Conservation (phyloP, 2,113 vertebrate species). For the Equus quagga region DNA sequence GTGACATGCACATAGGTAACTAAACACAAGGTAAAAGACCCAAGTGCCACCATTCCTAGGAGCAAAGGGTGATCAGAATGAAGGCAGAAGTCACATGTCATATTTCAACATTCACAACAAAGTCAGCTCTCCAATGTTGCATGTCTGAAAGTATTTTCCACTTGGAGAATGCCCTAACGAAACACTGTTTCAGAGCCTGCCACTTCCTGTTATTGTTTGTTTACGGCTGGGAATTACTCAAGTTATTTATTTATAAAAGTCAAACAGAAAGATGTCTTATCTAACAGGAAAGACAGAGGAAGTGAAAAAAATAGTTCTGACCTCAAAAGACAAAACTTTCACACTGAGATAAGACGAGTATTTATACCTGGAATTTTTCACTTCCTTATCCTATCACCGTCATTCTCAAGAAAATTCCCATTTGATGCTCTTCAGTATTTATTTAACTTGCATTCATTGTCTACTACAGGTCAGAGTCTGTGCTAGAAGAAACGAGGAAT, state of each 20-base stretch:
- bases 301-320: not conserved
- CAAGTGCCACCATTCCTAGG: not conserved
- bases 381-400: not conserved
- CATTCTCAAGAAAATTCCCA: not conserved
- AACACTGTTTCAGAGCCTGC: not conserved
- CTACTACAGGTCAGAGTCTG: not conserved
- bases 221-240: not conserved
- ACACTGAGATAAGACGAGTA: not conserved
- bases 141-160: not conserved
- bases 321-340: constrained; percentile 26
- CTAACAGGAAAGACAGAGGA: constrained; percentile 49
- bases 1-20: too few species aligned
- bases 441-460: not conserved
- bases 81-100: not conserved
- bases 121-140: not conserved
- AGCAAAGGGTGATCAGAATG: not conserved
- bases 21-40: not conserved
- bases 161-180: not conserved
- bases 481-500: not conserved
- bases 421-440: not conserved
- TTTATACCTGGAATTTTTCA: not conserved
- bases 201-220: constrained; percentile 40
- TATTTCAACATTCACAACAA: not conserved
- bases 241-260: constrained; percentile 50
- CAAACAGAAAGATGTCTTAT: constrained; percentile 32